Percentiles rank a stretch among this genome's conserved stretches.
phyloP scores from a whole-genome alignment of 2,888 invertebrate genomes.

The Papilio elwesi region DNA sequence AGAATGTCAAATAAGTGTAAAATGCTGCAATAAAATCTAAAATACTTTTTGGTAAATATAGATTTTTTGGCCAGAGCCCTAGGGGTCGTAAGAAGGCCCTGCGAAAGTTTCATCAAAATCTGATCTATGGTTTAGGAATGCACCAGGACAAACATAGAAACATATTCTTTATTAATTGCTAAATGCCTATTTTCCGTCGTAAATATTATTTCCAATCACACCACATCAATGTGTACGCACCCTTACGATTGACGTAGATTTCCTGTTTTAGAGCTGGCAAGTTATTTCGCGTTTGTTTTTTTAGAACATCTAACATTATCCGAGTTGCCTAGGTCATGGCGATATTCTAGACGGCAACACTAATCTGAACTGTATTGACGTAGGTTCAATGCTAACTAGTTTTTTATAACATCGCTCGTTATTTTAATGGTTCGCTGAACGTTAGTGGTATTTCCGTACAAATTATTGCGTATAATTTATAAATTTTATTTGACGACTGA shows the following conservation, averaged over 20 bases:
- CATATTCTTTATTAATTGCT: too few species aligned
- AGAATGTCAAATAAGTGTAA: too few species aligned
- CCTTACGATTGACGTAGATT: constrained; percentile 28
- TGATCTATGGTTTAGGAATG: too few species aligned
- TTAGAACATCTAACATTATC: constrained; percentile 43
- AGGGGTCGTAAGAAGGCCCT: too few species aligned
- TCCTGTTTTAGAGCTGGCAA: constrained; percentile 32
- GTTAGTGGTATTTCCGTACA: constrained; percentile 33
- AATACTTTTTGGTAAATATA: too few species aligned
- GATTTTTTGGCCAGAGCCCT: too few species aligned
- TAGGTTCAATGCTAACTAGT: constrained; percentile 28
- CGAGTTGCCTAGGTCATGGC: constrained; percentile 51
- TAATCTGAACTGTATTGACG: constrained; percentile 19
- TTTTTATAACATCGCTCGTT: constrained; percentile 15
- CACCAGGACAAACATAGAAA: too few species aligned
- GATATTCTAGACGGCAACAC: constrained; percentile 15
- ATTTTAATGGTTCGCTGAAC: constrained; percentile 25
- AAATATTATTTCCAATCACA: neutral
- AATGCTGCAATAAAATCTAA: too few species aligned
- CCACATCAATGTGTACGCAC: constrained; percentile 15
- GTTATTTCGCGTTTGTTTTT: constrained; percentile 27
- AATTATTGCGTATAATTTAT: constrained; percentile 33
- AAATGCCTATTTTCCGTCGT: neutral
- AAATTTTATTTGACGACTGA: constrained; percentile 30
- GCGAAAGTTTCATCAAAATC: too few species aligned